Conservation (phyloP, 2,888 invertebrate genomes). For the Penaeus monodon region DNA sequence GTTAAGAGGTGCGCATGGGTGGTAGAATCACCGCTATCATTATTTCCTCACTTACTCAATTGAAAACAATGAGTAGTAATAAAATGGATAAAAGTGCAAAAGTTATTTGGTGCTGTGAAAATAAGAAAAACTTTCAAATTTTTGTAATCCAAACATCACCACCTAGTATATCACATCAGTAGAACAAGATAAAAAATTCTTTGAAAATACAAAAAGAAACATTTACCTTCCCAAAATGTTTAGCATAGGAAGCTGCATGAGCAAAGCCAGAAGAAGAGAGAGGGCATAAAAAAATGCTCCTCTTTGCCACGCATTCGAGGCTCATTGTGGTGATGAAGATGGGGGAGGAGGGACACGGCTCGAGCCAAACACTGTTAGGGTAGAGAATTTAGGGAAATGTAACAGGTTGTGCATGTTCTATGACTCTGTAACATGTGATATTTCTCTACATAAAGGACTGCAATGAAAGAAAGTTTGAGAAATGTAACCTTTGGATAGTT, state of each 20-base stretch:
- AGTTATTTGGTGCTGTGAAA: no score
- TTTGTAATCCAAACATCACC: no score
- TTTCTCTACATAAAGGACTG: not conserved
- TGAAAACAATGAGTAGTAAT: no score
- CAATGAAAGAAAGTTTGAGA: no score
- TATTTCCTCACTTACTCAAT: no score
- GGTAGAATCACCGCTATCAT: no score
- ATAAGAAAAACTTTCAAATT: no score
- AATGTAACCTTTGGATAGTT: no score
- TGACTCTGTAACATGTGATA: not conserved
- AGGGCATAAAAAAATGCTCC: constrained; percentile 35
- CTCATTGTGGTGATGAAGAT: constrained; percentile 45
- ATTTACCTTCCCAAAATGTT: constrained; percentile 27
- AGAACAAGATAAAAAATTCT: not conserved
- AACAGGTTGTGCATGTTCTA: not conserved
- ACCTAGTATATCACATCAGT: not conserved
- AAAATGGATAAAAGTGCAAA: no score
- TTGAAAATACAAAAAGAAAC: not conserved
- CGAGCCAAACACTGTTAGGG: constrained; percentile 6
- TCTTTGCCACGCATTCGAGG: not conserved
- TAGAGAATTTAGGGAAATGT: not conserved
- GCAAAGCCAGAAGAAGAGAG: constrained; percentile 36
- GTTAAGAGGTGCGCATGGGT: no score
- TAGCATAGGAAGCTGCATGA: constrained; percentile 53
- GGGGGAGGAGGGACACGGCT: constrained; percentile 18